These are phyloP conservation scores for Eilema griseolum DNA, from an alignment of 2,888 invertebrate species.

Conservation along the genomic window DNA sequence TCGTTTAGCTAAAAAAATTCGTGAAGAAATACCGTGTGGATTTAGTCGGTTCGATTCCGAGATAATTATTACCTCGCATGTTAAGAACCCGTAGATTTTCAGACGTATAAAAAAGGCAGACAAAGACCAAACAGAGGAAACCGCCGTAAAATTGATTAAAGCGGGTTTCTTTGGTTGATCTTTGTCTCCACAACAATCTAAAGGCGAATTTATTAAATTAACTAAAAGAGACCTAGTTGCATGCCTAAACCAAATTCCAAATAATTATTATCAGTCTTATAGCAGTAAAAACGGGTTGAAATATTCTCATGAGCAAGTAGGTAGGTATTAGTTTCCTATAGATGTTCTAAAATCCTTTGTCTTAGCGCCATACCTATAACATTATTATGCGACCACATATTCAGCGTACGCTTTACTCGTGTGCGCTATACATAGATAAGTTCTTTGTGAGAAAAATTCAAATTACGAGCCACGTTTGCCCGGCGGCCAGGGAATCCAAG, in stretches of 20 bases:
- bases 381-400: not conserved
- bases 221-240: no score
- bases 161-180: no score
- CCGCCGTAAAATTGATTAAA: no score
- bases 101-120: not conserved
- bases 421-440: not conserved
- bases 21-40: not conserved
- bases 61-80: not conserved
- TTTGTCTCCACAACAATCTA: no score
- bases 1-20: not conserved
- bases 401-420: not conserved
- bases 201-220: no score
- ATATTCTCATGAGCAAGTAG: not conserved
- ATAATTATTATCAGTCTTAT: not conserved
- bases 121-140: not conserved
- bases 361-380: not conserved
- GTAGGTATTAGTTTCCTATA: not conserved
- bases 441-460: conserved; percentile 54
- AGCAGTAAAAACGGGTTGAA: no score
- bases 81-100: not conserved
- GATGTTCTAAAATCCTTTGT: not conserved
- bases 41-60: not conserved
- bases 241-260: no score
- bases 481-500: conserved; percentile 40
- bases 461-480: conserved; percentile 50